Evolutionary conservation across 2,113 vertebrate genomes (phyloP).

Genomic region (Strix aluco): DNA sequence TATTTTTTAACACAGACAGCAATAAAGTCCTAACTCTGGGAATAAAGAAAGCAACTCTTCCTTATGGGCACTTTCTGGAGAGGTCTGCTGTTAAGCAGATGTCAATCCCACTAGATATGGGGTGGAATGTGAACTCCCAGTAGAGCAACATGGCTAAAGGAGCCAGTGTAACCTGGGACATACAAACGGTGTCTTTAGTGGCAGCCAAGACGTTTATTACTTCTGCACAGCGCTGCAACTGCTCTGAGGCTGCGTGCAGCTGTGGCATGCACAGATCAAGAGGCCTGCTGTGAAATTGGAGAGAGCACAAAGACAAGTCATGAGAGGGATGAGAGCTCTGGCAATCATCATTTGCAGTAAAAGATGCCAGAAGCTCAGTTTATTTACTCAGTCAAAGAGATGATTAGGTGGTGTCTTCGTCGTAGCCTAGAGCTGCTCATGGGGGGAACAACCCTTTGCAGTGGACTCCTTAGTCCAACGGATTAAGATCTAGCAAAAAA

Average conservation of each 20-base stretch:
- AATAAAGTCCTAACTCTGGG: not conserved
- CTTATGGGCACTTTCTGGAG: not conserved
- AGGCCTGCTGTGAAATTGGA: not conserved
- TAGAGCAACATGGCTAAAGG: accelerated
- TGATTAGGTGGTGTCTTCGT: not conserved
- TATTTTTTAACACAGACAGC: not conserved
- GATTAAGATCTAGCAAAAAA: not conserved
- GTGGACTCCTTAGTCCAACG: accelerated
- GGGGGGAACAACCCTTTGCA: not conserved
- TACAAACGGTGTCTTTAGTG: accelerated
- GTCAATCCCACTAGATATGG: not conserved
- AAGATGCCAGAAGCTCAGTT: not conserved
- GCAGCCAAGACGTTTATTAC: not conserved
- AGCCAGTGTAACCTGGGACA: not conserved
- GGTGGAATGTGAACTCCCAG: not conserved
- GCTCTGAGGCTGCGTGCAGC: not conserved
- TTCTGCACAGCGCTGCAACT: not conserved
- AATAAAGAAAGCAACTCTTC: not conserved
- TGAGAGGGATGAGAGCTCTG: not conserved
- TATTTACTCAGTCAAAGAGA: not conserved
- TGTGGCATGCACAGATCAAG: not conserved
- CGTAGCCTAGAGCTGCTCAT: not conserved
- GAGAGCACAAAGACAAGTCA: not conserved
- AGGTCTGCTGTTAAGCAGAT: not conserved
- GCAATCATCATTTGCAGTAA: not conserved